Evolutionary conservation across 2,888 invertebrate species (phyloP).

Genomic region (Amphipyra berbera): DNA sequence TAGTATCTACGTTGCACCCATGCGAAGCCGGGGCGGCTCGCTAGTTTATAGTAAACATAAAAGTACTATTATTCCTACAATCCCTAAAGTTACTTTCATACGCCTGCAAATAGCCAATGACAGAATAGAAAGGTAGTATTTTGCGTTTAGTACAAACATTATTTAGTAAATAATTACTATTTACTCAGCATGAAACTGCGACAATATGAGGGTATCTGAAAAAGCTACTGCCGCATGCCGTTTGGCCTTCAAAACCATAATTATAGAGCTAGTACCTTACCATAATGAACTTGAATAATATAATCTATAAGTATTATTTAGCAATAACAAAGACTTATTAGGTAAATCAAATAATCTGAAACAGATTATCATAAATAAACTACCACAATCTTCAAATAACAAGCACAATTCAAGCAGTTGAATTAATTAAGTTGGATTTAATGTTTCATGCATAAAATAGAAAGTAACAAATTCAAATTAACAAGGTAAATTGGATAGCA

Average conservation of each 20-base stretch:
- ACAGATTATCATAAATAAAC: slow-evolving; percentile 1
- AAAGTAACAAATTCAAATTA: neutral
- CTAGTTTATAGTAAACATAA: too few relatives aligned
- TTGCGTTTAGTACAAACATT: too few relatives aligned
- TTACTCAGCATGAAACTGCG: too few relatives aligned
- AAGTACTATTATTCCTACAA: too few relatives aligned
- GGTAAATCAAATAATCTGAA: slow-evolving; percentile 7
- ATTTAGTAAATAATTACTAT: too few relatives aligned
- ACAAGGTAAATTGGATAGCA: slow-evolving; percentile 16
- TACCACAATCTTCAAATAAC: neutral
- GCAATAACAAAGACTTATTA: neutral
- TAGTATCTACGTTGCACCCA: too few relatives aligned
- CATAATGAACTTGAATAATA: slow-evolving; percentile 6
- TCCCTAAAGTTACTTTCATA: too few relatives aligned
- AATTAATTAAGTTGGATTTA: neutral
- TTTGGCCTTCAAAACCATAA: neutral
- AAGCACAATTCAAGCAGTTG: neutral
- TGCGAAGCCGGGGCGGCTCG: too few relatives aligned
- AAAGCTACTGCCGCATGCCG: neutral
- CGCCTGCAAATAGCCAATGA: too few relatives aligned
- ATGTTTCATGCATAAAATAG: neutral
- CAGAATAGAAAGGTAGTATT: too few relatives aligned
- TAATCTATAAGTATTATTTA: neutral
- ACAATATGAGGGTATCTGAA: too few relatives aligned
- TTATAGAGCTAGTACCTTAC: slow-evolving; percentile 10